These are phyloP conservation scores for Pristionchus pacificus DNA, from an alignment of 1,140 invertebrate genomes.

Conservation along the genomic window DNA sequence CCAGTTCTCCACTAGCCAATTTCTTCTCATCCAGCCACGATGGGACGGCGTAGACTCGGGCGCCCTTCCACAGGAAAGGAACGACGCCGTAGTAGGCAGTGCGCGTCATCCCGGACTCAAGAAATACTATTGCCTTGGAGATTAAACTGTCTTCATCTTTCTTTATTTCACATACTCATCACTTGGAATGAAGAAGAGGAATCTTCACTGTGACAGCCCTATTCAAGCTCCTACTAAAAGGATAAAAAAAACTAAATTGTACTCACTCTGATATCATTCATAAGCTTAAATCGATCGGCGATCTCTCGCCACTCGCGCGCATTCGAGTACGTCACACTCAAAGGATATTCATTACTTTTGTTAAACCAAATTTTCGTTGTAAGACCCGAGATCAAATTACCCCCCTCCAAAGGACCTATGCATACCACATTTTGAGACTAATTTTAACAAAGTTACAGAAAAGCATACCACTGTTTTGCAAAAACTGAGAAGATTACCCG, in stretches of 20 bases:
- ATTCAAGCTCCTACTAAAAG: too few relatives aligned
- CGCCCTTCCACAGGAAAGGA: slow-evolving; percentile 35
- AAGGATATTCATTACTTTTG: slow-evolving; percentile 23
- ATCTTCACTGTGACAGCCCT: too few relatives aligned
- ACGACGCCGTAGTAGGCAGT: slow-evolving; percentile 51
- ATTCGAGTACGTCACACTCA: slow-evolving; percentile 38
- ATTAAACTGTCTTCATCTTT: too few relatives aligned
- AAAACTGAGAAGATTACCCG: too few relatives aligned
- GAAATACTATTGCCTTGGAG: too few relatives aligned
- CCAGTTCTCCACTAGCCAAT: slow-evolving; percentile 12
- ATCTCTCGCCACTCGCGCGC: slow-evolving; percentile 46
- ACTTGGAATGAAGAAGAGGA: too few relatives aligned
- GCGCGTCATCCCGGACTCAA: slow-evolving; percentile 45
- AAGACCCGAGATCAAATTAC: slow-evolving; percentile 5
- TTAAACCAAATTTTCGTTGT: slow-evolving; percentile 9
- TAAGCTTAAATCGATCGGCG: slow-evolving; percentile 45
- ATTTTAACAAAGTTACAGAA: too few relatives aligned
- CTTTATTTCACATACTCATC: too few relatives aligned
- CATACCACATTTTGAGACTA: too few relatives aligned
- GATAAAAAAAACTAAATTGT: not conserved
- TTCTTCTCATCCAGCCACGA: slow-evolving; percentile 26
- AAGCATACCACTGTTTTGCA: too few relatives aligned
- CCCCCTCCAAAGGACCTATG: slow-evolving; percentile 10
- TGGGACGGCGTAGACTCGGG: slow-evolving; percentile 45
- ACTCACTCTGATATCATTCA: slow-evolving; percentile 47